Base-by-base conservation (phyloP, 2,113 vertebrate genomes). In the Phoxinus phoxinus region DNA sequence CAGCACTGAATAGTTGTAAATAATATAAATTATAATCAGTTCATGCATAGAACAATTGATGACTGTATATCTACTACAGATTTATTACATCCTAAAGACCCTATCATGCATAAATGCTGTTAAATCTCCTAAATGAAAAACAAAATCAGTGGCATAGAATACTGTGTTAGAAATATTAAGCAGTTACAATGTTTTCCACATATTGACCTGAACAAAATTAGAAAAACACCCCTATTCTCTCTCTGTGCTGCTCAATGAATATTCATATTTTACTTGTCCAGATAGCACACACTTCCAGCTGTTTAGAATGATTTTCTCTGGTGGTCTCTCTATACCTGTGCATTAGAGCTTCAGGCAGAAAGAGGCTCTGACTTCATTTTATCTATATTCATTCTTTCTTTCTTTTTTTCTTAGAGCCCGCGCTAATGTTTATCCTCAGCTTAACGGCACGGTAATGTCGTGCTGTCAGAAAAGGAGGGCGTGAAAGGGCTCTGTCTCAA, bases 371-470 rank as follows among this genome's bases (percentile, higher is more conserved):
- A 59, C 15, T 83, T 27, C 19, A 51, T 82, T 76, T 48, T 46
- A 67, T 58, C 73, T 75, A 17, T 67, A 56, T 61, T 71, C 4
- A 11, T 65, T 86, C 25, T 71, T 81, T 58, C 81, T 3, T 2
- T 61, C 56, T 56, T 65, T 46, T 51, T 73, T 41, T 12, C 4
- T 0, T 15, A 73, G 83, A 85, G 35, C 17, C 21, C 12, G 5
- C 21, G 30, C 78, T 77, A 71, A 85, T 85, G 65, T 89, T 85
- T 87, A 74, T 87, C 59, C 87, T 69, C 48, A 67, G 85, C 81
- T 89, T 71, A 74, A 77, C 46, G 37, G 53, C 41, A 73, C 27
- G 85, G 76, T 83, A 78, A 84, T 83, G 83, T 77, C 63, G 27
- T 71, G 56, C 78, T 88, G 85, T 86, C 86, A 85, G 30, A 77